Base-by-base conservation (phyloP, 2,888 invertebrate species). In the Volucella bombylans region DNA sequence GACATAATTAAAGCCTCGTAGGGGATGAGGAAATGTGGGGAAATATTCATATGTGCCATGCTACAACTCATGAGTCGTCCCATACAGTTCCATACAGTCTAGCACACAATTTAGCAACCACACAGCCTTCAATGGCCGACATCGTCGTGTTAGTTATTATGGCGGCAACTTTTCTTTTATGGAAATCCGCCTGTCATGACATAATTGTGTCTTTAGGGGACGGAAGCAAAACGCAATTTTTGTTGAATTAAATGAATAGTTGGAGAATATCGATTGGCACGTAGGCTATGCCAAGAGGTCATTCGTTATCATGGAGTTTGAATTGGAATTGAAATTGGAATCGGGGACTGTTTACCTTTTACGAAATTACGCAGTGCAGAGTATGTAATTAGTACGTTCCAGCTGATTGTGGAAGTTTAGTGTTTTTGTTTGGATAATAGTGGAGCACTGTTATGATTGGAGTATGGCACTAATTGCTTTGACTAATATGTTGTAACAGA, bases 211-310 rank as follows among this genome's bases (percentile, higher is more conserved):
- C 45, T 55, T 59, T 74, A 59, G 74, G 69, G 74, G 64, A 79
- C 82, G 79, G 79, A 83, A 83, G 62, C 50, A 41, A 52, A 69
- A 31, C 68, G 41, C 74, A 76, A 73, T 73, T 57, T 52, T 76
- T 18, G 57, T n/a, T 52, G 80, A 61, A 59, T 62, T 67, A 54
- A 54, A 65, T 72, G 65, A 43, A 52, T 55, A 52, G 47, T 50
- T n/a, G 59, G 43, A 59, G 6, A 31, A 31, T 31, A 81, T 74
- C 79, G 47, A 83, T 79, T 71, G 71, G 71, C 80, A 71, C 71
- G 83, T 72, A 80, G 83, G 69, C 71, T 71, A 55, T 43, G 45
- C 39, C 49, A 80, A 80, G 83, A 85, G 83, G 80, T 76, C 79
- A 54, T 74, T 74, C 62, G 64, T 65, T 72, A 15, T 41, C 64